Percentiles rank a stretch among this genome's conserved stretches.
Conservation (phyloP, 2,113 vertebrate genomes). For the Aegotheles bennettii region DNA sequence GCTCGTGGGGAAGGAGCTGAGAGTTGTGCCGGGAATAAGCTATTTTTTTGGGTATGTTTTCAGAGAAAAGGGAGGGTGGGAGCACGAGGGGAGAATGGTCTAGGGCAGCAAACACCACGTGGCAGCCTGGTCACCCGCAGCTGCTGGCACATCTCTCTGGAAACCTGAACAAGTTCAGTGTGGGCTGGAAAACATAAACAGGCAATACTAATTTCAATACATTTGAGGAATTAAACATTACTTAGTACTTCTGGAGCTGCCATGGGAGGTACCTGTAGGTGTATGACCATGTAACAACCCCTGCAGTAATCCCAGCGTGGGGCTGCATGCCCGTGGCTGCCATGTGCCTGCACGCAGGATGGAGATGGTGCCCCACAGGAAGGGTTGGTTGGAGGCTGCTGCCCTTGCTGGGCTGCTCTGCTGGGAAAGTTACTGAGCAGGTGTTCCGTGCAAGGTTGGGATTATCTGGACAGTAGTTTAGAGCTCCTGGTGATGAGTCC, state of each 20-base stretch:
- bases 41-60: not conserved
- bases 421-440: not conserved
- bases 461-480: not conserved
- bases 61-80: not conserved
- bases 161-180: not conserved
- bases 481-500: not conserved
- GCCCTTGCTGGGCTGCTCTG: not conserved
- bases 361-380: not conserved
- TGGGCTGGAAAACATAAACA: not conserved
- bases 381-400: not conserved
- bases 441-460: accelerated
- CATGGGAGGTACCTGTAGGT: not conserved
- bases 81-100: not conserved
- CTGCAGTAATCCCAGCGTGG: not conserved
- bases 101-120: accelerated
- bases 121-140: not conserved
- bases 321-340: not conserved
- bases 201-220: not conserved
- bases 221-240: not conserved
- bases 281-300: not conserved
- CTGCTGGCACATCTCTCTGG: not conserved
- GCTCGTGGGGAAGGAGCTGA: not conserved
- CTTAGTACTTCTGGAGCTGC: not conserved
- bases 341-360: accelerated
- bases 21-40: not conserved